A percentile compares a stretch with the other conserved stretches of the same genome.
Evolutionary conservation across 2,888 invertebrate genomes (phyloP).

Genomic region (Torymus auratus): DNA sequence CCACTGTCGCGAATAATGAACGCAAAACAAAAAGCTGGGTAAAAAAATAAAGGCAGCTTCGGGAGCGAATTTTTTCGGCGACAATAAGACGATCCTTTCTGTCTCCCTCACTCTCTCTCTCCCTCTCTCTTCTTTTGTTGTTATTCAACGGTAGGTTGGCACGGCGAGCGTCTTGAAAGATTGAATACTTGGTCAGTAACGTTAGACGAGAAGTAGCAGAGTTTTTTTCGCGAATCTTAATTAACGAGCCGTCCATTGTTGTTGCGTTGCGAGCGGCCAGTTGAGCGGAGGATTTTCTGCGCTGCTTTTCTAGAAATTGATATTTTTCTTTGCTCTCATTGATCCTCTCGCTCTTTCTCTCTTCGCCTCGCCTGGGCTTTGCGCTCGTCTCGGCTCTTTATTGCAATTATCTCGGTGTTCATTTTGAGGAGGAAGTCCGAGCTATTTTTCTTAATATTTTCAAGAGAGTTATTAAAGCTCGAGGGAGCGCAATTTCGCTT

Average conservation of each 20-base stretch:
- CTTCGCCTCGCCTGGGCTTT: neutral
- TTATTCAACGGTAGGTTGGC: slow-evolving; percentile 26
- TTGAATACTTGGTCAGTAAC: slow-evolving; percentile 54
- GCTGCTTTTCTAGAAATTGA: slow-evolving; percentile 41
- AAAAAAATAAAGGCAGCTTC: neutral
- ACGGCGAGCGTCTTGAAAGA: slow-evolving; percentile 42
- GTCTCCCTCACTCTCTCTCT: neutral
- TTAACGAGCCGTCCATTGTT: slow-evolving; percentile 54
- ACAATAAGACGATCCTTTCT: slow-evolving; percentile 46
- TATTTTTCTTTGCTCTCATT: slow-evolving; percentile 40
- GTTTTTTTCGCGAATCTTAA: slow-evolving; percentile 42
- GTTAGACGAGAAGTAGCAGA: slow-evolving; percentile 7
- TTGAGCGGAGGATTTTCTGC: slow-evolving; percentile 23
- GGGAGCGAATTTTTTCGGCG: slow-evolving; percentile 21
- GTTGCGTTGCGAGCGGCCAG: neutral
- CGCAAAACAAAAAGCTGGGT: slow-evolving; percentile 14
- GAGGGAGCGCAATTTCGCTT: neutral
- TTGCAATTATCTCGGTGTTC: slow-evolving; percentile 33
- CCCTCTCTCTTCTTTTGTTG: slow-evolving; percentile 49
- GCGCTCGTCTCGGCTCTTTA: neutral
- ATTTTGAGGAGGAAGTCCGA: neutral
- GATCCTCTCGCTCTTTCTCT: slow-evolving; percentile 24
- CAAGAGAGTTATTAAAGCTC: slow-evolving; percentile 16
- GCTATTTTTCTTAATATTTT: slow-evolving; percentile 37
- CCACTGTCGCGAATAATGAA: neutral